These are phyloP conservation scores for Jaculus jaculus DNA, from an alignment of 2,113 vertebrate species.

Conservation along the genomic window DNA sequence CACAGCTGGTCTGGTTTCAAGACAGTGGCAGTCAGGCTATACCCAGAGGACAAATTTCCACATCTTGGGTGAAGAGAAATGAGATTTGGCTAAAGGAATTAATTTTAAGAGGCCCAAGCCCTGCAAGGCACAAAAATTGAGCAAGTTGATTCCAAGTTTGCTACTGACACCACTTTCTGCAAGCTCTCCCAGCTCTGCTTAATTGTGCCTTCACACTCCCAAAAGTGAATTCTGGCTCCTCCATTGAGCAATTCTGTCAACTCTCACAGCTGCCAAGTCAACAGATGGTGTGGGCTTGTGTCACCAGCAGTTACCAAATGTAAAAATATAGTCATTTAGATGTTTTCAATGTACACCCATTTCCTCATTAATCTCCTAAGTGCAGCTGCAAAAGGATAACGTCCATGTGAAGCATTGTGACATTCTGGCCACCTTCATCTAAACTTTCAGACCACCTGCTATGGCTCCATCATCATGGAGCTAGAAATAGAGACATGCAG, in stretches of 20 bases:
- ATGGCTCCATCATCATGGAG: neutral
- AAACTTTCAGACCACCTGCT: neutral
- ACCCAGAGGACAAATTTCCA: neutral
- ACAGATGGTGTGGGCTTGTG: slow-evolving; percentile 16
- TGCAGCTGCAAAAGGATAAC: slow-evolving; percentile 52
- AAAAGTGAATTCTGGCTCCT: neutral
- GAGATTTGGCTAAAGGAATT: neutral
- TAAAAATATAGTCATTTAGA: slow-evolving; percentile 68
- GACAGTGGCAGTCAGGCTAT: no score
- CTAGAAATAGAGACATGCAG: no score
- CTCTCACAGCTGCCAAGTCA: slow-evolving; percentile 25
- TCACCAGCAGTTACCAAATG: slow-evolving; percentile 16
- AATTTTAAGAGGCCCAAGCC: neutral
- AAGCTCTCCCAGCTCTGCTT: neutral
- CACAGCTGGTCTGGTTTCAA: no score
- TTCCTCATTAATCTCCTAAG: slow-evolving; percentile 64
- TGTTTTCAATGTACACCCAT: slow-evolving; percentile 56
- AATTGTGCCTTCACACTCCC: neutral
- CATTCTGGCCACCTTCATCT: neutral
- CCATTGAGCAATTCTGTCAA: neutral
- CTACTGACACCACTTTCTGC: neutral
- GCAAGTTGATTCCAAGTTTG: neutral
- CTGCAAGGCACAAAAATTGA: neutral
- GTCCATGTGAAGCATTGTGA: slow-evolving; percentile 5
- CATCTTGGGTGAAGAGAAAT: neutral